Conservation (phyloP, 2,888 invertebrate species). For the Pogonocherus hispidulus region DNA sequence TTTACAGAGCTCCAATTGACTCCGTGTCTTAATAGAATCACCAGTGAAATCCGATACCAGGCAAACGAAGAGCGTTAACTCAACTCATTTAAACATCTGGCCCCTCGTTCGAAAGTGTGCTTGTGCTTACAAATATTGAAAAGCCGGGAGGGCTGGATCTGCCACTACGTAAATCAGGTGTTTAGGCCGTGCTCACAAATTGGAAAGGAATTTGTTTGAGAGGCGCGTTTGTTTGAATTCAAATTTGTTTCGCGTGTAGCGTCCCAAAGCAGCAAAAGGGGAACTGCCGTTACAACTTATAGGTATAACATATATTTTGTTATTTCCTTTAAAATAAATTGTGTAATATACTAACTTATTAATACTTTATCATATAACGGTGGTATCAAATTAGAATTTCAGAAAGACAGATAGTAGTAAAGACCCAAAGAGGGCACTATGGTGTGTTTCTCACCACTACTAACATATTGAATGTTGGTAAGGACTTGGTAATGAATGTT, state of each 20-base stretch:
- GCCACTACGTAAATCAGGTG: constrained; percentile 6
- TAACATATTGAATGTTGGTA: too few species aligned
- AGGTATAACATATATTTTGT: background rate
- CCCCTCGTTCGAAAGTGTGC: constrained; percentile 24
- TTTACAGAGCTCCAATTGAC: background rate
- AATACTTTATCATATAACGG: too few species aligned
- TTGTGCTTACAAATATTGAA: constrained; percentile 23
- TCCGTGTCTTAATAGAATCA: background rate
- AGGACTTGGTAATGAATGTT: too few species aligned
- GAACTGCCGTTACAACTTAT: background rate
- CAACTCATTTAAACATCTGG: constrained; percentile 28
- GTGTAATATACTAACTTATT: too few species aligned
- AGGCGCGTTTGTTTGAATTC: background rate
- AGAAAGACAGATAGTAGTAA: too few species aligned
- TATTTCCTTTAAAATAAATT: background rate
- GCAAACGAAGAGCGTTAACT: constrained; percentile 12
- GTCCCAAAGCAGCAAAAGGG: background rate
- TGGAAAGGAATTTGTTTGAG: constrained; percentile 2
- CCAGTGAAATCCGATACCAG: background rate
- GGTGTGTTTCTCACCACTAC: too few species aligned
- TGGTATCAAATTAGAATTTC: too few species aligned
- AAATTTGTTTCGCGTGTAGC: background rate
- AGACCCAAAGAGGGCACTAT: too few species aligned
- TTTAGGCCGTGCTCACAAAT: background rate
- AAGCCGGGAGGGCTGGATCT: constrained; percentile 11